These are phyloP conservation scores for Pteronotus mesoamericanus DNA, from an alignment of 2,797 vertebrate genomes.

Conservation along the genomic window DNA sequence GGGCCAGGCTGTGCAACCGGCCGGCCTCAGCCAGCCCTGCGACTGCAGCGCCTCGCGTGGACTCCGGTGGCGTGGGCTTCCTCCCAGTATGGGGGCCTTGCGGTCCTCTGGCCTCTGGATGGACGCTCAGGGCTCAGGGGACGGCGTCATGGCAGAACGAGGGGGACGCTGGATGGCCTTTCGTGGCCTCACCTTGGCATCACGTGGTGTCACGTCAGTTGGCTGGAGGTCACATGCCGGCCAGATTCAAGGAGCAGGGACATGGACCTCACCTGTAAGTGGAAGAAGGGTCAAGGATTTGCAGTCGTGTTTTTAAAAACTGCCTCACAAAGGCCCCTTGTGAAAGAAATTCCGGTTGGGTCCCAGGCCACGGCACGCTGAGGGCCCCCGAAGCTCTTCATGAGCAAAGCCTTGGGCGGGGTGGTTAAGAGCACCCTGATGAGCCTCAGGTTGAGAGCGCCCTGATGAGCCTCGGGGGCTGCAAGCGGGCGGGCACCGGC, in stretches of 20 bases:
- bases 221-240: too few species aligned
- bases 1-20: not conserved
- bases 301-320: not conserved
- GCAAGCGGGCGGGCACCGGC: constrained; percentile 72
- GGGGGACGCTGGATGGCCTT: not conserved
- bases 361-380: constrained; percentile 46
- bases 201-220: not conserved
- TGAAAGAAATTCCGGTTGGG: not conserved
- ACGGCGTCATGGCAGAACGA: not conserved
- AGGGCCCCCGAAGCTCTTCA: not conserved
- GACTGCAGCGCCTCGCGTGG: not conserved
- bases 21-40: not conserved
- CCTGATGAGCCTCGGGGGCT: constrained; percentile 70
- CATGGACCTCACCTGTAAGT: not conserved
- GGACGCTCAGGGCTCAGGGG: not conserved
- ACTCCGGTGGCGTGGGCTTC: not conserved
- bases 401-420: constrained; percentile 67
- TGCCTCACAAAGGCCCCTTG: not conserved
- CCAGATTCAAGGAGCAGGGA: not conserved
- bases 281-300: not conserved
- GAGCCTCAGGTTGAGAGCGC: too few species aligned
- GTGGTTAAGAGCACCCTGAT: too few species aligned
- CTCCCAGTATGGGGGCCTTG: not conserved
- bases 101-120: too few species aligned
- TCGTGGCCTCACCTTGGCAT: not conserved